phyloP scores from a whole-genome alignment of 2,113 vertebrate genomes.

The Sinocyclocheilus rhinocerous region DNA sequence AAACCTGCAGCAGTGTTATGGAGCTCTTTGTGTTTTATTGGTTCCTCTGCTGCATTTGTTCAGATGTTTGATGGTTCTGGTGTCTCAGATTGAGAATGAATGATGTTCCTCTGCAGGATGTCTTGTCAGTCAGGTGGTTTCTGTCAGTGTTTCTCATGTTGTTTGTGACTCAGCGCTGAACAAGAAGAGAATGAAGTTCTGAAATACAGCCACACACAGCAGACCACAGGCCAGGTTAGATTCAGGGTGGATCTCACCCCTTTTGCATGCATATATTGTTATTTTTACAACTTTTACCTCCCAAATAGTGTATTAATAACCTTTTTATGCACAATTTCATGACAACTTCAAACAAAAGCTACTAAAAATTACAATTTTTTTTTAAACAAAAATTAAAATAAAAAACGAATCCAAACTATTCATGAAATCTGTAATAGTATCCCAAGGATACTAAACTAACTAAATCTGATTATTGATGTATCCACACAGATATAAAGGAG shows the following conservation, averaged over 20 bases:
- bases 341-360: neutral
- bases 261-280: neutral
- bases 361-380: too few species aligned
- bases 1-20: neutral
- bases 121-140: constrained; percentile 55
- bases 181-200: constrained; percentile 63
- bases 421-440: neutral
- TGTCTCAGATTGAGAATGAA: too few species aligned
- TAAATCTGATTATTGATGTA: neutral
- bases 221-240: constrained; percentile 57
- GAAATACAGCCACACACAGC: constrained; percentile 45
- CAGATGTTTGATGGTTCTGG: neutral
- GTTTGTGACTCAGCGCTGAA: constrained; percentile 45
- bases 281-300: neutral
- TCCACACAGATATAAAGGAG: constrained; percentile 75
- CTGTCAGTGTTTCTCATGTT: constrained; percentile 62
- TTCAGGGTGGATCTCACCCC: neutral
- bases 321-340: neutral
- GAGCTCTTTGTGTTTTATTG: neutral
- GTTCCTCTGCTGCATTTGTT: neutral
- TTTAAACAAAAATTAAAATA: too few species aligned
- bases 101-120: constrained; percentile 46
- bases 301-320: neutral
- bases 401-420: too few species aligned
- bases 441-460: neutral